phyloP scores from a whole-genome alignment of 2,797 vertebrate species.

The Halcyon badia region DNA sequence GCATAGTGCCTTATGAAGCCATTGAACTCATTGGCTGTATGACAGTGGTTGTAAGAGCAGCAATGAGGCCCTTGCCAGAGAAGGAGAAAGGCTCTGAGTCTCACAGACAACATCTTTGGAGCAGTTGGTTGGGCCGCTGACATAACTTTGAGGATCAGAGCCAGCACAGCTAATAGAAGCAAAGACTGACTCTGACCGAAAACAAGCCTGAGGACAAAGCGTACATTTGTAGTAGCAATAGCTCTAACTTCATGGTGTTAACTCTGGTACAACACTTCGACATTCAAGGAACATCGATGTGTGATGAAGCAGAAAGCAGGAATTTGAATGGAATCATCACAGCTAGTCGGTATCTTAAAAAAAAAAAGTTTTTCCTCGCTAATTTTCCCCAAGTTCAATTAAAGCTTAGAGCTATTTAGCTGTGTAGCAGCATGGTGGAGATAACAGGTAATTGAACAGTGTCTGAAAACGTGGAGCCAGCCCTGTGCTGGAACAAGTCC shows the following conservation, averaged over 20 bases:
- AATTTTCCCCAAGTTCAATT: background rate
- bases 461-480: accelerated
- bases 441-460: background rate
- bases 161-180: background rate
- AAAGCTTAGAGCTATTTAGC: background rate
- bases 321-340: background rate
- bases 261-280: accelerated
- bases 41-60: background rate
- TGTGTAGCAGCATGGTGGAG: background rate
- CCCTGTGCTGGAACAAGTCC: background rate
- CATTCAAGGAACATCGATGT: background rate
- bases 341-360: background rate
- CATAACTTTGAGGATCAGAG: background rate
- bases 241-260: background rate
- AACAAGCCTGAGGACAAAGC: background rate
- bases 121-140: background rate
- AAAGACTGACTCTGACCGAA: background rate
- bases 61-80: background rate
- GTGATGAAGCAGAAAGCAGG: background rate
- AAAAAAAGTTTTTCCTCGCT: background rate
- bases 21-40: background rate
- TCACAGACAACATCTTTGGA: background rate
- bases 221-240: background rate
- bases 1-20: background rate
- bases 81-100: background rate